Evolutionary conservation across 2,113 vertebrate genomes (phyloP).

Genomic region (Grantiella picta): DNA sequence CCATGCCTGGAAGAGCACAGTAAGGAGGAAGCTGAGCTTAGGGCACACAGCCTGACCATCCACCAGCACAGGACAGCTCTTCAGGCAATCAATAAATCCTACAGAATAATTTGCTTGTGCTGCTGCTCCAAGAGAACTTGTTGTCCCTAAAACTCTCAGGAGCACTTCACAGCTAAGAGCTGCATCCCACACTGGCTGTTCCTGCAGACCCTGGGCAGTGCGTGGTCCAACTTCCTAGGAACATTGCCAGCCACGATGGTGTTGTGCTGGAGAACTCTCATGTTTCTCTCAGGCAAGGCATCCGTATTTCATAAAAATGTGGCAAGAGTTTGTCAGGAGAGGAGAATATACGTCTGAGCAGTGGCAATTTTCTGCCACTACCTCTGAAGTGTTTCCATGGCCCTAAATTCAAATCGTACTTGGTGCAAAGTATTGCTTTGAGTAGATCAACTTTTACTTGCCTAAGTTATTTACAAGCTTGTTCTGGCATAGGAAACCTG

Average conservation of each 20-base stretch:
- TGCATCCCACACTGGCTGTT: background rate
- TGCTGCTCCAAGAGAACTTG: background rate
- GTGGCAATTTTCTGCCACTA: background rate
- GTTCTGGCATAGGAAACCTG: background rate
- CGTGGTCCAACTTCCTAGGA: accelerated
- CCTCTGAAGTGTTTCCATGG: background rate
- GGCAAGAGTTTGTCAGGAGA: background rate
- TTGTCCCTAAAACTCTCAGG: background rate
- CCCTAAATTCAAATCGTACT: background rate
- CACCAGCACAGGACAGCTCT: background rate
- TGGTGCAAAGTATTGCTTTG: background rate
- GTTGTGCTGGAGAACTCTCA: background rate
- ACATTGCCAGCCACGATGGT: background rate
- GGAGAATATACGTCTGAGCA: background rate
- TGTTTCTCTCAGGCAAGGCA: background rate
- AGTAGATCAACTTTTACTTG: background rate
- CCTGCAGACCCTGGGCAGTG: accelerated
- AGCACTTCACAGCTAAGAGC: background rate
- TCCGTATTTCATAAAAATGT: background rate
- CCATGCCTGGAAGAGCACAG: background rate
- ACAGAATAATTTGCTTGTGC: background rate
- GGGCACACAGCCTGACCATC: background rate
- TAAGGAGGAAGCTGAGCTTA: background rate
- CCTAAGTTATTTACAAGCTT: background rate
- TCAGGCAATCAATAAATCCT: background rate